Percentiles rank a stretch among this genome's conserved stretches.
Conservation (phyloP, 2,888 invertebrate genomes). For the Melikaiella ostensackeni region DNA sequence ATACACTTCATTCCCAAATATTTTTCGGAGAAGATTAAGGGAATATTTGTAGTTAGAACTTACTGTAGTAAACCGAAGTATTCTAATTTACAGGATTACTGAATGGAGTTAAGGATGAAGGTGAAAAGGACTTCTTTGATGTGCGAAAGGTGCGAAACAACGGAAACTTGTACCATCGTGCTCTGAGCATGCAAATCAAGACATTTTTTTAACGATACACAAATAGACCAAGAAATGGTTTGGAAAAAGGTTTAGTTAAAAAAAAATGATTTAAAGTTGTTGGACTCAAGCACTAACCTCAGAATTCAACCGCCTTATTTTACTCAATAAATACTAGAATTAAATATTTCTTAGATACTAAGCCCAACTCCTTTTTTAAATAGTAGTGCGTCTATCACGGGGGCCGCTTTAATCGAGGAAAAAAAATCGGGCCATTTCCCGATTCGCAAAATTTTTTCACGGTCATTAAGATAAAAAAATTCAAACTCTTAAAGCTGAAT, state of each 20-base stretch:
- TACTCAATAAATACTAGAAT: no score
- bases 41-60: neutral
- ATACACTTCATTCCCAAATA: neutral
- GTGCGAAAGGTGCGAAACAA: constrained; percentile 5
- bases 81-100: constrained; percentile 26
- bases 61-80: constrained; percentile 5
- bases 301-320: no score
- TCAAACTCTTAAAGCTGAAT: no score
- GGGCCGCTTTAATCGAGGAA: no score
- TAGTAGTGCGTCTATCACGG: no score
- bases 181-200: constrained; percentile 1
- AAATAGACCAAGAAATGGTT: neutral
- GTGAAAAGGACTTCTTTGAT: constrained; percentile 24
- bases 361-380: no score
- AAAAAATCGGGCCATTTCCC: no score
- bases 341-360: no score
- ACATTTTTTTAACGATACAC: neutral
- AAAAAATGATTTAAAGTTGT: neutral
- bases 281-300: no score
- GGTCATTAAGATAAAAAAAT: no score
- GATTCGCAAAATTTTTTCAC: no score
- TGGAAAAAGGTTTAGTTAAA: neutral
- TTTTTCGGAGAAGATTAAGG: neutral
- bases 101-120: constrained; percentile 25
- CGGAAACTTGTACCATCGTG: neutral